A percentile compares a stretch with the other conserved stretches of the same genome.
Conservation (phyloP, 1,140 invertebrate genomes). For the Batillaria attramentaria region DNA sequence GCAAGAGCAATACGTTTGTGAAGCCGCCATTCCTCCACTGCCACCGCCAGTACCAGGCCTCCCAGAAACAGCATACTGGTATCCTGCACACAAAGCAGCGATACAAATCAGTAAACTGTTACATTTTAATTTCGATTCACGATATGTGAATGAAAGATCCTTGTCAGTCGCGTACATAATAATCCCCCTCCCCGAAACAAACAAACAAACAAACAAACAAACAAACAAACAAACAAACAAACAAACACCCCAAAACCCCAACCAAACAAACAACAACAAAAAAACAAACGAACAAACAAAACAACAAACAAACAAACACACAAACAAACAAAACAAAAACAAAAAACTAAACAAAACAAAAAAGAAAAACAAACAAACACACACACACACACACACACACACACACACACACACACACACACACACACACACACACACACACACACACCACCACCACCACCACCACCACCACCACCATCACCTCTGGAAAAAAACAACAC, state of each 20-base stretch:
- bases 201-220: neutral
- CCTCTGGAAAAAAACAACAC: neutral
- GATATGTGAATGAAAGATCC: neutral
- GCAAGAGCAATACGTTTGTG: constrained; percentile 87
- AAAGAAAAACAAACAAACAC: neutral
- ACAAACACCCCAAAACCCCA: neutral
- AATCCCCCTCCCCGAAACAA: neutral
- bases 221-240: neutral
- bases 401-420: neutral
- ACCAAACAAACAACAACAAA: neutral
- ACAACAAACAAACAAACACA: constrained; percentile 32
- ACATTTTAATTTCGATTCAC: neutral
- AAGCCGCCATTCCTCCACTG: constrained; percentile 88
- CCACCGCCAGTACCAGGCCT: constrained; percentile 85
- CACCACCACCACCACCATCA: neutral
- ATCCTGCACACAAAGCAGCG: constrained; percentile 72
- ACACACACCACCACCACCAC: too few relatives aligned
- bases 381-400: neutral
- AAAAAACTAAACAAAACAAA: too few relatives aligned
- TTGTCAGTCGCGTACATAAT: neutral
- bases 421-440: neutral
- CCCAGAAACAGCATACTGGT: constrained; percentile 87
- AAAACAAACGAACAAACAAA: neutral
- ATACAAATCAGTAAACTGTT: neutral
- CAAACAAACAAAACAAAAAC: too few relatives aligned